Evolutionary conservation across 1,140 invertebrate species (phyloP), one percentile per base, ranked within the genome.

Genomic region (Lepidurus packardi): DNA sequence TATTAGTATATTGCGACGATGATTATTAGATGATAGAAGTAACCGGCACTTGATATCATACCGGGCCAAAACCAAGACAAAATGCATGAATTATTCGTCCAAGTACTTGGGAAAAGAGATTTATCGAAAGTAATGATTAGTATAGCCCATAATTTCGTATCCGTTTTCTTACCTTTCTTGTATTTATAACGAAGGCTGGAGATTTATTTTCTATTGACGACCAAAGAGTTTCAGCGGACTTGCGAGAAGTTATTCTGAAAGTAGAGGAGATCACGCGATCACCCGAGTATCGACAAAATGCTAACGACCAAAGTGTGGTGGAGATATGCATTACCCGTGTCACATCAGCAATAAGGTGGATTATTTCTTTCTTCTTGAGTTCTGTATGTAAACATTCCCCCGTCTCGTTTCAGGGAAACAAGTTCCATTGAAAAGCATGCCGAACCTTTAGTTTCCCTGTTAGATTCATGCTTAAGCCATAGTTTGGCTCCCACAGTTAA

Each of bases 261-360:
- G 94, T 96, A 81, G 89, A 90, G 81, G 89, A 91, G 78, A 95
- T 95, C 80, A 91, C 92, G 73, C 93, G 92, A 78, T 87, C 90
- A 77, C 88, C 91, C 8, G 92, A 94, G 81, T 97, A 96, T 83
- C 88, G 90, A 3, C 89, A 90, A 77, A 95, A 93, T 86, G 92
- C 93, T 83, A 94, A 96, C 87, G 93, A 96, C 85, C 95, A 97
- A 85, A 94, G 93, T 83, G 92, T 96, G 75, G 94, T 96, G 79
- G 95, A 97, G 86, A 97, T 96, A 82, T 95, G 93, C 85, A 91
- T 97, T 43, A 94, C 94, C 1, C 86, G 94, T 78, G 91, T 95
- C 9, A 95, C 93, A 41, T 93, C 93, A 79, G 94, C 93, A 81
- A 92, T 96, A 74, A 88, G 90, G 90, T 90, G 84, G 79, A 80